Conservation (phyloP, 2,888 invertebrate species). For the Agrotis ipsilon region DNA sequence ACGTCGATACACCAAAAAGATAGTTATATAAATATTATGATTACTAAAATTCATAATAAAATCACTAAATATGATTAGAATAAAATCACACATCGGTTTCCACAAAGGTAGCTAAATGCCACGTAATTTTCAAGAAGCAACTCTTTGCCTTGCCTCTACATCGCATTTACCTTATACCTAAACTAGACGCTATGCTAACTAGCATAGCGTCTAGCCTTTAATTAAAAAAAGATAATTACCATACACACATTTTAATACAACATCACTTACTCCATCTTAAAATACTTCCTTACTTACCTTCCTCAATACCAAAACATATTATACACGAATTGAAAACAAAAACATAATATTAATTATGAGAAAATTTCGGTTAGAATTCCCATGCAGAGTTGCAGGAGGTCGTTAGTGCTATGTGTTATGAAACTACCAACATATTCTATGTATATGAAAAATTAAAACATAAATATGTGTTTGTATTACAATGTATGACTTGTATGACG, state of each 20-base stretch:
- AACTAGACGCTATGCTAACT: no score
- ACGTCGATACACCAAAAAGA: no score
- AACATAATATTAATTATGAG: constrained; percentile 46
- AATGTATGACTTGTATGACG: constrained; percentile 16
- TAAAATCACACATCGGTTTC: no score
- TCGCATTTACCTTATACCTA: no score
- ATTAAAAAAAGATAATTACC: background rate
- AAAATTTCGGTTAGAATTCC: constrained; percentile 50
- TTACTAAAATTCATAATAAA: no score
- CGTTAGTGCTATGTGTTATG: constrained; percentile 52
- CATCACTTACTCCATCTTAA: constrained; percentile 9
- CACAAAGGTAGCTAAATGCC: no score
- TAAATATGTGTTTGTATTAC: constrained; percentile 22
- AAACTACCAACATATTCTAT: constrained; percentile 23
- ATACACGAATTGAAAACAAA: constrained; percentile 34
- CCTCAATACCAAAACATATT: constrained; percentile 13
- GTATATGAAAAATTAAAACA: constrained; percentile 29
- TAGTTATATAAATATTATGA: no score
- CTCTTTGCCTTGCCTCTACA: no score
- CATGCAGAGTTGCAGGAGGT: constrained; percentile 44
- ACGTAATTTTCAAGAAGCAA: no score
- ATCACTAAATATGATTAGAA: no score
- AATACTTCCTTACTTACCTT: constrained; percentile 30
- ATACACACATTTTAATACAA: background rate
- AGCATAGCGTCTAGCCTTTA: no score